phyloP scores from a whole-genome alignment of 2,888 invertebrate genomes.

The Sericinus montela region DNA sequence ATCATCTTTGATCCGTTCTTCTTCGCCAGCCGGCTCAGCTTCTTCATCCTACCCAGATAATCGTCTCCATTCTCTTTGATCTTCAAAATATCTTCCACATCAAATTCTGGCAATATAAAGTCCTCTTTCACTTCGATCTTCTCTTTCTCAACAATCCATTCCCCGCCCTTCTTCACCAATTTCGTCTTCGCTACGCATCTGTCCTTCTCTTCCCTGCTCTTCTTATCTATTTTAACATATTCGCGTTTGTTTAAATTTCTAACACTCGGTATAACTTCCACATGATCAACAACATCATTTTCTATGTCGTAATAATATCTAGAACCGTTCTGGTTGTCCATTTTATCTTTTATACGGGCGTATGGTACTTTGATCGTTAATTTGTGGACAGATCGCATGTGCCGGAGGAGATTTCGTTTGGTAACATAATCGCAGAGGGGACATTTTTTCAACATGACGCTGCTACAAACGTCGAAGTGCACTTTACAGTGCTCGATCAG shows the following conservation, averaged over 20 bases:
- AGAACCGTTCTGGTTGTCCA: conserved; percentile 29
- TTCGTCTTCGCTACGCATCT: conserved; percentile 42
- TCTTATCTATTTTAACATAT: conserved; percentile 42
- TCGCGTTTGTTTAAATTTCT: conserved; percentile 51
- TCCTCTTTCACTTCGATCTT: conserved; percentile 24
- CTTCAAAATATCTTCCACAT: conserved; percentile 27
- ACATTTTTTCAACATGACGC: conserved; percentile 50
- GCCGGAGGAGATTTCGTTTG: conserved; percentile 31
- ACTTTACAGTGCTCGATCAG: conserved; percentile 48
- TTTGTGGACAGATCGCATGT: conserved; percentile 39
- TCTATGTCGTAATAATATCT: conserved; percentile 45
- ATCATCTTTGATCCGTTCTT: conserved; percentile 44
- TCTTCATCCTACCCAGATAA: conserved; percentile 46
- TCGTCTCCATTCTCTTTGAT: conserved; percentile 27
- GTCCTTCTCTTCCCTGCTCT: conserved; percentile 35
- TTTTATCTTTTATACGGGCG: conserved; percentile 35
- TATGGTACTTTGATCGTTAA: conserved; percentile 35
- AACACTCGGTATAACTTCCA: conserved; percentile 59
- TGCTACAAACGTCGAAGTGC: conserved; percentile 56
- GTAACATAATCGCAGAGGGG: conserved; percentile 53
- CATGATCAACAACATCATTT: conserved; percentile 28
- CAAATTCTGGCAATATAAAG: conserved; percentile 38
- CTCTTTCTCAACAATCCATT: conserved; percentile 55
- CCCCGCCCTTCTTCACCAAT: conserved; percentile 46
- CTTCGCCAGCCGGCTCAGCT: conserved; percentile 41